A percentile compares a stretch with the other conserved stretches of the same genome.
These are phyloP conservation scores for Ochotona princeps DNA, from an alignment of 2,113 vertebrate genomes.

Conservation along the genomic window DNA sequence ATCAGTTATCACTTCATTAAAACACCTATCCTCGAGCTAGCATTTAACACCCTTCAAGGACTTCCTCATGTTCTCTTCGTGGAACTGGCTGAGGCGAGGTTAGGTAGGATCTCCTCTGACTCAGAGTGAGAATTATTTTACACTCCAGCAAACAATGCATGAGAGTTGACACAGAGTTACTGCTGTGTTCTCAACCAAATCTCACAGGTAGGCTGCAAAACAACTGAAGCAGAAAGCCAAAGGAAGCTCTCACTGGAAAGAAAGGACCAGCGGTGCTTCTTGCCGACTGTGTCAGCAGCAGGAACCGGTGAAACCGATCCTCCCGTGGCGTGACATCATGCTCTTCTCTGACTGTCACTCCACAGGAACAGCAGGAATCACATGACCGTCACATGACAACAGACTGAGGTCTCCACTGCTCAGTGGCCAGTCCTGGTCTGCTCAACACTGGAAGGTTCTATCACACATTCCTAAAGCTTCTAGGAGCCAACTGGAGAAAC, in stretches of 20 bases:
- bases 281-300: neutral
- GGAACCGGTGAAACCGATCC: neutral
- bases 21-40: slow-evolving; percentile 20
- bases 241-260: slow-evolving; percentile 52
- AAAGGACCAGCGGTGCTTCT: neutral
- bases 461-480: neutral
- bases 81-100: slow-evolving; percentile 25
- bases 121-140: slow-evolving; percentile 70
- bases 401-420: neutral
- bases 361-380: neutral
- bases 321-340: neutral
- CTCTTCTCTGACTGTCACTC: neutral
- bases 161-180: slow-evolving; percentile 42
- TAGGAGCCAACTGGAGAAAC: neutral
- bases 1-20: slow-evolving; percentile 67
- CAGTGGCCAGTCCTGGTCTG: neutral
- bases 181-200: slow-evolving; percentile 53
- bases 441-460: neutral
- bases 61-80: slow-evolving; percentile 47
- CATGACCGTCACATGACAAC: neutral
- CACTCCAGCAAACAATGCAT: slow-evolving; percentile 75
- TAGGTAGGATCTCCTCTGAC: neutral
- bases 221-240: slow-evolving; percentile 53
- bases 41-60: slow-evolving; percentile 44
- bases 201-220: slow-evolving; percentile 37